Percentiles rank a stretch among this genome's conserved stretches.
These are phyloP conservation scores for Eupristina koningsbergeri DNA, from an alignment of 1,140 invertebrate genomes.

Conservation along the genomic window DNA sequence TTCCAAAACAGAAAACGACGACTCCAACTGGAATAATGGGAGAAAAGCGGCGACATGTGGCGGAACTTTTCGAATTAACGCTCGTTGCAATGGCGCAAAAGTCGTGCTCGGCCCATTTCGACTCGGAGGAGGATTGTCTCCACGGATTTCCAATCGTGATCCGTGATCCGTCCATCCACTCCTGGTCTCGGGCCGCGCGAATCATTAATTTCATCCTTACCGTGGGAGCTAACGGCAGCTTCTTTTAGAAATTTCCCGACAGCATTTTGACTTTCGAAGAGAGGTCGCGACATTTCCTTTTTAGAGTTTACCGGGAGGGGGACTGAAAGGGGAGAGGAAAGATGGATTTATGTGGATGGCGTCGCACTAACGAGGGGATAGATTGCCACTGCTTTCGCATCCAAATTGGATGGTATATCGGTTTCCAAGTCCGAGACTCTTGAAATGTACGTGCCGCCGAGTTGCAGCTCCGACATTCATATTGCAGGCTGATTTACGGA, in stretches of 20 bases:
- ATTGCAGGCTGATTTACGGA: conserved; percentile 23
- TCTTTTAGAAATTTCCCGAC: conserved; percentile 24
- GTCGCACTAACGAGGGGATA: conserved; percentile 41
- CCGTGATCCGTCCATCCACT: not conserved
- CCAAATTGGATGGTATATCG: conserved; percentile 42
- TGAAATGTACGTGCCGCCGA: not conserved
- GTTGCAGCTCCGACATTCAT: not conserved
- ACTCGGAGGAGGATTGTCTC: conserved; percentile 13
- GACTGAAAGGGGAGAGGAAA: not conserved
- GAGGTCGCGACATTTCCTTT: conserved; percentile 25
- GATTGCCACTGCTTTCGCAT: conserved; percentile 5
- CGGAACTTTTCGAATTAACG: conserved; percentile 20
- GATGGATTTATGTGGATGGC: conserved; percentile 37
- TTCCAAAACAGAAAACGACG: not conserved
- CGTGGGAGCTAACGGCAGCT: conserved; percentile 35
- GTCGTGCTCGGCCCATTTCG: conserved; percentile 33
- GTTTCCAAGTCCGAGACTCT: not conserved
- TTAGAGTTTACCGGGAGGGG: not conserved
- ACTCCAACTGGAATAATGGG: not conserved
- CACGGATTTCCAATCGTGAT: conserved; percentile 23
- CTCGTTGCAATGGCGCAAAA: not conserved
- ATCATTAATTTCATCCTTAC: conserved; percentile 38
- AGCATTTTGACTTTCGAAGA: conserved; percentile 21
- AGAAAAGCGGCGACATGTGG: not conserved
- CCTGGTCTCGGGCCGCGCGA: not conserved